These are phyloP conservation scores for Pomacea maculata DNA, from an alignment of 1,140 invertebrate species.

Conservation along the genomic window DNA sequence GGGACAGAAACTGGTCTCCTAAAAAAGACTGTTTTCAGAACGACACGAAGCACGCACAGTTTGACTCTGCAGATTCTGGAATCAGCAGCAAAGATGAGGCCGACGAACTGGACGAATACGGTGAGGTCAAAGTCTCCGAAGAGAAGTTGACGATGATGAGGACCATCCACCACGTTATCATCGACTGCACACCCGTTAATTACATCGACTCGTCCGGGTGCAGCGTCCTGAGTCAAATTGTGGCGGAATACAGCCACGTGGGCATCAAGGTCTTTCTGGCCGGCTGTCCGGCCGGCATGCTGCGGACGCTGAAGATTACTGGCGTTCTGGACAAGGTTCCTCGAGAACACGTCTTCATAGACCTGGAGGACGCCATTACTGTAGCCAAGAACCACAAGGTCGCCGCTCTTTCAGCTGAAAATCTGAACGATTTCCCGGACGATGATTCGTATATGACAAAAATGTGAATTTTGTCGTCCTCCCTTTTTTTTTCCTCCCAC, in stretches of 20 bases:
- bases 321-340: slow-evolving; percentile 50
- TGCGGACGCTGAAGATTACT: slow-evolving; percentile 44
- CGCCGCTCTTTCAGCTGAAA: slow-evolving; percentile 31
- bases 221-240: slow-evolving; percentile 60
- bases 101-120: slow-evolving; percentile 50
- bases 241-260: slow-evolving; percentile 50
- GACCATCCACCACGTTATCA: slow-evolving; percentile 58
- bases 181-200: slow-evolving; percentile 64
- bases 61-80: too few relatives aligned
- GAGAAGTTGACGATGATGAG: slow-evolving; percentile 47
- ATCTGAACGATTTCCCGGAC: slow-evolving; percentile 48
- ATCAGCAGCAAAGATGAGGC: slow-evolving; percentile 42
- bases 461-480: slow-evolving; percentile 23
- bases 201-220: slow-evolving; percentile 65
- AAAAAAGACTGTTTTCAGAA: not conserved
- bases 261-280: slow-evolving; percentile 54
- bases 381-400: slow-evolving; percentile 42
- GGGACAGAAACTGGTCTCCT: not conserved
- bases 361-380: slow-evolving; percentile 47
- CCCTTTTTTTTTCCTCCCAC: too few relatives aligned
- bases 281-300: slow-evolving; percentile 41
- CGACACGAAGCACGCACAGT: too few relatives aligned
- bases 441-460: slow-evolving; percentile 57
- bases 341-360: slow-evolving; percentile 46
- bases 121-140: slow-evolving; percentile 46